Conservation (phyloP, 1,140 invertebrate genomes). For the Drosophila arizonae region DNA sequence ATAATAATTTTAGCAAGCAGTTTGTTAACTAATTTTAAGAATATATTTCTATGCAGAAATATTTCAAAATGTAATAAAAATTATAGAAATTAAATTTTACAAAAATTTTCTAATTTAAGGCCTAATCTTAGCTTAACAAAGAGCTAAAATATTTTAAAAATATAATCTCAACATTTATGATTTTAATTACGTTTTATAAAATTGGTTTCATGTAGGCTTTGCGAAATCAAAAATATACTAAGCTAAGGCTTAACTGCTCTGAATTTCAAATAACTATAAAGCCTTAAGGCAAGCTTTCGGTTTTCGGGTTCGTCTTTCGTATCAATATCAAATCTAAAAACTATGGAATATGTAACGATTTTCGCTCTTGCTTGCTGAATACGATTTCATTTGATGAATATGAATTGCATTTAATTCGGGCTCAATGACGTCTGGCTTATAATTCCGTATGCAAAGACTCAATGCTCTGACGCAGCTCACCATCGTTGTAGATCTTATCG, state of each 20-base stretch:
- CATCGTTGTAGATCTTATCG: slow-evolving; percentile 73
- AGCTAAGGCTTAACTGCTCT: not conserved
- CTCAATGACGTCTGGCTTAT: slow-evolving; percentile 37
- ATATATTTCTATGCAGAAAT: too few relatives aligned
- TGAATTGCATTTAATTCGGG: slow-evolving; percentile 10
- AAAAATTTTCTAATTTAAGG: not conserved
- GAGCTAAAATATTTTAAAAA: slow-evolving; percentile 2
- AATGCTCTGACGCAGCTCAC: slow-evolving; percentile 69
- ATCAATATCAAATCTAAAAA: slow-evolving; percentile 9
- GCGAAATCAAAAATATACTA: too few relatives aligned
- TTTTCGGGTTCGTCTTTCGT: not conserved
- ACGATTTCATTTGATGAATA: slow-evolving; percentile 44
- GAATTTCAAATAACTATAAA: not conserved
- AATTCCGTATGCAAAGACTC: slow-evolving; percentile 68
- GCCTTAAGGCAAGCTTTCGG: slow-evolving; percentile 8
- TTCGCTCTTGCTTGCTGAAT: slow-evolving; percentile 18
- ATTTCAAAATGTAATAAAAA: too few relatives aligned
- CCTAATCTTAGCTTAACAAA: not conserved
- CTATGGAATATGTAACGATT: slow-evolving; percentile 52
- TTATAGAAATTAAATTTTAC: slow-evolving; percentile 9
- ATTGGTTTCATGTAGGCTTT: too few relatives aligned
- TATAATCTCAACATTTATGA: too few relatives aligned
- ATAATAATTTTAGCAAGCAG: slow-evolving; percentile 2
- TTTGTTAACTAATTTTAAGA: too few relatives aligned
- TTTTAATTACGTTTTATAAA: too few relatives aligned